A percentile compares a stretch with the other conserved stretches of the same genome.
These are phyloP conservation scores for Vanessa tameamea DNA, from an alignment of 1,140 invertebrate species.

Conservation along the genomic window DNA sequence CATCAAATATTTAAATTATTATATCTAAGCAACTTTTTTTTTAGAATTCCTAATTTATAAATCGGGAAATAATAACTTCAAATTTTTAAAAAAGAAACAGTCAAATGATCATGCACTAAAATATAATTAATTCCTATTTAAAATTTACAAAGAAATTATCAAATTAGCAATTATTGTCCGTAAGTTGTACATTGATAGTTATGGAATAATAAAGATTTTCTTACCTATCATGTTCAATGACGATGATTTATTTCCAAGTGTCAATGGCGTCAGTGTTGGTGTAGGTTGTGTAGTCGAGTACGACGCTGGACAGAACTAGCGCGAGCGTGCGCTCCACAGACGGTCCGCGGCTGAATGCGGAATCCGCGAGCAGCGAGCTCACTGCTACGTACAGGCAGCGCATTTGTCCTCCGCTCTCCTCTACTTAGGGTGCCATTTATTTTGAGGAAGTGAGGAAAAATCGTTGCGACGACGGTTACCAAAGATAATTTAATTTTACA, in stretches of 20 bases:
- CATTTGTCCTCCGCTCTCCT: constrained; percentile 51
- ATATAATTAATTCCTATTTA: not conserved
- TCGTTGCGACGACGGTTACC: not conserved
- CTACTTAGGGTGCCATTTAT: constrained; percentile 28
- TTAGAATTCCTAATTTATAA: too few relatives aligned
- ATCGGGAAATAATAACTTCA: not conserved
- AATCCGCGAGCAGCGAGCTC: constrained; percentile 46
- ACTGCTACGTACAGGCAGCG: constrained; percentile 45
- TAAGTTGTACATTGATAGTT: not conserved
- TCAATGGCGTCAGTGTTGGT: constrained; percentile 71
- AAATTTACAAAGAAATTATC: too few relatives aligned
- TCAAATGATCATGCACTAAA: not conserved
- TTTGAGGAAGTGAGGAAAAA: not conserved
- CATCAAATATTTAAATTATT: not conserved
- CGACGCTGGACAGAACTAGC: constrained; percentile 24
- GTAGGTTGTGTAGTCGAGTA: constrained; percentile 66
- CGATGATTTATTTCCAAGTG: constrained; percentile 54
- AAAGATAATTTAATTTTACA: not conserved
- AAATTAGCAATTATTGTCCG: not conserved
- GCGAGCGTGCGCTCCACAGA: constrained; percentile 47
- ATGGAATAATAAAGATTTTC: constrained; percentile 36
- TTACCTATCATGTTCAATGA: constrained; percentile 71
- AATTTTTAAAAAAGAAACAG: not conserved
- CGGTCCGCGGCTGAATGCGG: constrained; percentile 52
- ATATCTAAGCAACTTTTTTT: not conserved